phyloP scores from a whole-genome alignment of 1,140 invertebrate species.

The Phenacoccus solenopsis region DNA sequence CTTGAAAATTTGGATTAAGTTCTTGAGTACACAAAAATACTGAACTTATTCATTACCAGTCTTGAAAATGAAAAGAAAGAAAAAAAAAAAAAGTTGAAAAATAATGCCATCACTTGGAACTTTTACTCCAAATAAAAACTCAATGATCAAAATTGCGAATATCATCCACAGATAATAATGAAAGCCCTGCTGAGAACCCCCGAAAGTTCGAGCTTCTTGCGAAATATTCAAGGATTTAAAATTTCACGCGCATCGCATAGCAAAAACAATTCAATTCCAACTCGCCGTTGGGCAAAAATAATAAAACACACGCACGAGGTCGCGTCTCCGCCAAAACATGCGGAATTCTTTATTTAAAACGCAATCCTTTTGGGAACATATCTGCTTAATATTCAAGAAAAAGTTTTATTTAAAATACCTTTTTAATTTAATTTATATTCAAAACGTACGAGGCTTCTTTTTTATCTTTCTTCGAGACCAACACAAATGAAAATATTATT shows the following conservation, averaged over 20 bases:
- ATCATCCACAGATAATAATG: too few species aligned
- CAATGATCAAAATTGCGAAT: too few species aligned
- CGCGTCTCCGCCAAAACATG: neutral
- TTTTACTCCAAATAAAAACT: too few species aligned
- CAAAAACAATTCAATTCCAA: neutral
- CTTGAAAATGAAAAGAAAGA: too few species aligned
- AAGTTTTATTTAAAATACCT: neutral
- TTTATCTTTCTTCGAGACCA: neutral
- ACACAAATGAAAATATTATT: neutral
- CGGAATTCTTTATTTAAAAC: neutral
- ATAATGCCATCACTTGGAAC: too few species aligned
- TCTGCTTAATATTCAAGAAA: neutral
- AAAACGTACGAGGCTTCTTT: neutral
- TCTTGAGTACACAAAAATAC: too few species aligned
- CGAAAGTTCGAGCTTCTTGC: too few species aligned
- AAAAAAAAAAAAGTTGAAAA: too few species aligned
- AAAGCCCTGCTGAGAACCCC: too few species aligned
- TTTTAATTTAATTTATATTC: slow-evolving; percentile 4
- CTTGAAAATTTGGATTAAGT: too few species aligned
- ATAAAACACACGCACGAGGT: neutral
- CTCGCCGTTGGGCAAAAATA: neutral
- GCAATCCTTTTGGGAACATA: neutral
- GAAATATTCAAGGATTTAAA: neutral
- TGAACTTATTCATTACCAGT: too few species aligned
- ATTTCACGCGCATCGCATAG: neutral